phyloP scores from a whole-genome alignment of 2,797 vertebrate species.

The Melanotaenia maccullochi region DNA sequence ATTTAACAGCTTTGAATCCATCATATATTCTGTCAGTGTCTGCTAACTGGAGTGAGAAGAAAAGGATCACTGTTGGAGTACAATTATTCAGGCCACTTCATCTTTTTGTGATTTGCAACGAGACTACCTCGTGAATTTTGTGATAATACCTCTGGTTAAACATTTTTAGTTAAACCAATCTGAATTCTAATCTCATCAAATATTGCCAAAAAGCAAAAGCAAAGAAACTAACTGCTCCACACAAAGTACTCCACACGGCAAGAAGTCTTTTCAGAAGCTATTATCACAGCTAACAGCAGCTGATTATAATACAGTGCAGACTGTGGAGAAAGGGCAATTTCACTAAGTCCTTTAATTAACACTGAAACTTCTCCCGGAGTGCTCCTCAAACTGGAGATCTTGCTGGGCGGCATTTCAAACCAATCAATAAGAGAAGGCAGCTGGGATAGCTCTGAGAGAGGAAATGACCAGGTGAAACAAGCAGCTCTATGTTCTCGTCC shows the following conservation, averaged over 20 bases:
- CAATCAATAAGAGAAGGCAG: constrained; percentile 34
- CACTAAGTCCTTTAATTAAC: constrained; percentile 51
- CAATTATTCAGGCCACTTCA: no score
- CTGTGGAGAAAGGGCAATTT: constrained; percentile 13
- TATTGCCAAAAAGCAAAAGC: constrained; percentile 2
- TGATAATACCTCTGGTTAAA: neutral
- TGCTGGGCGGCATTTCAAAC: constrained; percentile 52
- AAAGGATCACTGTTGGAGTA: no score
- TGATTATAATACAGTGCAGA: constrained; percentile 4
- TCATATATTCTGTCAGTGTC: neutral
- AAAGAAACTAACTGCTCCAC: neutral
- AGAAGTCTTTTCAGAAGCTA: constrained; percentile 9
- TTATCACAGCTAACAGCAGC: constrained; percentile 20
- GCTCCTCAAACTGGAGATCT: constrained; percentile 40
- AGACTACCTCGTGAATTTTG: neutral
- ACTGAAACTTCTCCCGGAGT: constrained; percentile 55
- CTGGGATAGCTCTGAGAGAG: constrained; percentile 26
- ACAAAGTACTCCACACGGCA: neutral
- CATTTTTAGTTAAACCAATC: neutral
- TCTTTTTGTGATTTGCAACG: neutral
- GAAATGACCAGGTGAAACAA: constrained; percentile 10
- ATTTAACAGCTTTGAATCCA: constrained; percentile 4
- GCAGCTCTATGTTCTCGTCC: neutral
- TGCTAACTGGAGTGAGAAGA: neutral
- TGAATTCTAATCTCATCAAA: neutral